Percentiles rank a stretch among this genome's conserved stretches.
phyloP scores from a whole-genome alignment of 2,113 vertebrate genomes.

The Ammodytes marinus region DNA sequence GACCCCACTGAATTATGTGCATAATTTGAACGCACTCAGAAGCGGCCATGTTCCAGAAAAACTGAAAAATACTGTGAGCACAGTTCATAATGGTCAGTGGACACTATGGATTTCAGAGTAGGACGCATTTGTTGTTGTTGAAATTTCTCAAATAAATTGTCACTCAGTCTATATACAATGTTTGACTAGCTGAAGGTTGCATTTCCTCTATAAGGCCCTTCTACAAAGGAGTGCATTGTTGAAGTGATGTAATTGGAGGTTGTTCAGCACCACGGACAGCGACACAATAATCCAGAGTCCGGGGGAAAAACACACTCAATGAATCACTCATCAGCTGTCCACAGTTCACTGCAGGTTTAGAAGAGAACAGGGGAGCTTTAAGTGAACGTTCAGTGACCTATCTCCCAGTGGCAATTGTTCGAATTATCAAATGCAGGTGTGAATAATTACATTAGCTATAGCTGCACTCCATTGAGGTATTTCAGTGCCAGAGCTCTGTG shows the following conservation, averaged over 20 bases:
- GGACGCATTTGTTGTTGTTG: background rate
- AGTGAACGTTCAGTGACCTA: constrained; percentile 4
- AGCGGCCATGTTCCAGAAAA: background rate
- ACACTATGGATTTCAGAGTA: constrained; percentile 9
- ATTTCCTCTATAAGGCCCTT: background rate
- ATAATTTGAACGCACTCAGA: constrained; percentile 53
- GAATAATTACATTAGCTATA: constrained; percentile 56
- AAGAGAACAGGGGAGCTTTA: background rate
- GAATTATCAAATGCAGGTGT: constrained; percentile 44
- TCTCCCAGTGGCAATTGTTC: background rate
- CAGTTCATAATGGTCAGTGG: constrained; percentile 1
- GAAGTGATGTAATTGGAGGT: background rate
- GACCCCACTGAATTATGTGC: constrained; percentile 60
- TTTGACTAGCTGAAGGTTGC: constrained; percentile 1
- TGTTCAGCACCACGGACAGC: constrained; percentile 19
- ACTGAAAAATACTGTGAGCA: constrained; percentile 33
- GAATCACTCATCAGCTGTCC: constrained; percentile 35
- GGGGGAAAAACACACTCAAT: constrained; percentile 16
- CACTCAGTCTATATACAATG: constrained; percentile 1
- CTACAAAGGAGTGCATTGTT: background rate
- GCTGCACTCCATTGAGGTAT: constrained; percentile 8
- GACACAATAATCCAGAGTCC: background rate
- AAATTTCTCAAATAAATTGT: background rate
- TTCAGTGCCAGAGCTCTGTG: constrained; percentile 6
- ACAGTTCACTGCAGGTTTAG: background rate